Percentiles rank a stretch among this genome's conserved stretches.
These are phyloP conservation scores for Falcunculus frontatus DNA, from an alignment of 2,113 vertebrate genomes.

Conservation along the genomic window DNA sequence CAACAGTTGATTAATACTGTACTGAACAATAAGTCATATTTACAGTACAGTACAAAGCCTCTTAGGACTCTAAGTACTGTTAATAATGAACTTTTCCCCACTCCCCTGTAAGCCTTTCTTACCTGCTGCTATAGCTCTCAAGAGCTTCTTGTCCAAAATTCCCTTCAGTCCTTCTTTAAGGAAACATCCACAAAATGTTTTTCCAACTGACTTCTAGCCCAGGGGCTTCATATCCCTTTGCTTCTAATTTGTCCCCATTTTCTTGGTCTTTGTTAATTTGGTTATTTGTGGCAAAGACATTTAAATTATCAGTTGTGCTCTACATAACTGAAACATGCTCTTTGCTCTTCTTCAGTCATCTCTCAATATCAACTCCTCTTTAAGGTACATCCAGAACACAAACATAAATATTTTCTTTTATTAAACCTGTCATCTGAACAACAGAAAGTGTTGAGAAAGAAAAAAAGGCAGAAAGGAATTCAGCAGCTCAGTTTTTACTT, in stretches of 20 bases:
- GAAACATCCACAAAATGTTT: background rate
- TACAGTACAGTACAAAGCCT: background rate
- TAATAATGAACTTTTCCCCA: background rate
- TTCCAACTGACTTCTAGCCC: background rate
- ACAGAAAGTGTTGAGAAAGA: background rate
- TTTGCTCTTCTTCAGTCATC: slow-evolving; percentile 30
- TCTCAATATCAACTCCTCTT: background rate
- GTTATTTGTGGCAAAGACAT: background rate
- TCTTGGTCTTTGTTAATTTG: background rate
- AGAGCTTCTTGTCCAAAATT: background rate
- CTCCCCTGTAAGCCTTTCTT: background rate
- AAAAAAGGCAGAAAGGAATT: background rate
- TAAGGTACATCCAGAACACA: background rate
- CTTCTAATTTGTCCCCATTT: background rate
- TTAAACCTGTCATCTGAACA: background rate
- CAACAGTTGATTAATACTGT: background rate
- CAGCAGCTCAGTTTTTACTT: slow-evolving; percentile 45
- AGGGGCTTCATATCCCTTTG: background rate
- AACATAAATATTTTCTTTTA: background rate
- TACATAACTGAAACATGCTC: background rate
- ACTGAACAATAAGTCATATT: background rate
- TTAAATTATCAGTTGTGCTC: background rate
- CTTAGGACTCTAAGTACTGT: background rate
- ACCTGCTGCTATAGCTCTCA: slow-evolving; percentile 8
- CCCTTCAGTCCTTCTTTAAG: background rate